Evolutionary conservation across 2,797 vertebrate species (phyloP).

Genomic region (Ptychobarbus kaznakovi): DNA sequence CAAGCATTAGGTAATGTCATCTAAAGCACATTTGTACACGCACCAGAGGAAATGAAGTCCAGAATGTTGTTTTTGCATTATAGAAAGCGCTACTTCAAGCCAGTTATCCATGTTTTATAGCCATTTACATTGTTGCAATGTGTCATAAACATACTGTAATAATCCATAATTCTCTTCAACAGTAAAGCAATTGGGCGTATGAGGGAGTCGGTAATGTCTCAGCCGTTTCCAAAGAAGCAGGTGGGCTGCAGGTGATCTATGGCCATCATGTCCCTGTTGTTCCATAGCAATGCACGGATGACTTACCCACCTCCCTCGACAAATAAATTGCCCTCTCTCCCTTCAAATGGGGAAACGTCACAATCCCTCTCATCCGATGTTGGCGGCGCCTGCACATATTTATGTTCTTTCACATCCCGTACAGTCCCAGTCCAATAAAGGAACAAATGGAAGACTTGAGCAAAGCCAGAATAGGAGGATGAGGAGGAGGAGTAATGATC

Average conservation of each 20-base stretch:
- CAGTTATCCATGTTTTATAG: constrained; percentile 42
- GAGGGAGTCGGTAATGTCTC: constrained; percentile 40
- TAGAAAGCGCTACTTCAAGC: constrained; percentile 6
- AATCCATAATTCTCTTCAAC: constrained; percentile 33
- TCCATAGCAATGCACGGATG: constrained; percentile 66
- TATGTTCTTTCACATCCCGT: constrained; percentile 71
- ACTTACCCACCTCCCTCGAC: constrained; percentile 66
- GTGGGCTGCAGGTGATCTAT: constrained; percentile 55
- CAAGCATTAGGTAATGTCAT: constrained; percentile 4
- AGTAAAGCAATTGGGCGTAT: constrained; percentile 9
- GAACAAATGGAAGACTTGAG: constrained; percentile 54
- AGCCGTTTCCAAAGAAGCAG: constrained; percentile 14
- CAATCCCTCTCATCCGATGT: constrained; percentile 73
- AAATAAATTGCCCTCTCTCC: constrained; percentile 69
- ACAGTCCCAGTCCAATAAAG: constrained; percentile 66
- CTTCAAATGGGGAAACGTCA: constrained; percentile 72
- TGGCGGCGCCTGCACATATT: constrained; percentile 75
- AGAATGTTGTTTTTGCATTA: constrained; percentile 25
- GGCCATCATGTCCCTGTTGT: constrained; percentile 65
- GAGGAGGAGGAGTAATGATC: constrained; percentile 71
- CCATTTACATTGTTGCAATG: constrained; percentile 21
- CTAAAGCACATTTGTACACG: constrained; percentile 10
- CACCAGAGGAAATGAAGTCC: constrained; percentile 2
- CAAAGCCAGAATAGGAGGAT: constrained; percentile 40
- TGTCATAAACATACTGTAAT: constrained; percentile 34